phyloP scores from a whole-genome alignment of 2,797 vertebrate species.

The Tapera naevia region DNA sequence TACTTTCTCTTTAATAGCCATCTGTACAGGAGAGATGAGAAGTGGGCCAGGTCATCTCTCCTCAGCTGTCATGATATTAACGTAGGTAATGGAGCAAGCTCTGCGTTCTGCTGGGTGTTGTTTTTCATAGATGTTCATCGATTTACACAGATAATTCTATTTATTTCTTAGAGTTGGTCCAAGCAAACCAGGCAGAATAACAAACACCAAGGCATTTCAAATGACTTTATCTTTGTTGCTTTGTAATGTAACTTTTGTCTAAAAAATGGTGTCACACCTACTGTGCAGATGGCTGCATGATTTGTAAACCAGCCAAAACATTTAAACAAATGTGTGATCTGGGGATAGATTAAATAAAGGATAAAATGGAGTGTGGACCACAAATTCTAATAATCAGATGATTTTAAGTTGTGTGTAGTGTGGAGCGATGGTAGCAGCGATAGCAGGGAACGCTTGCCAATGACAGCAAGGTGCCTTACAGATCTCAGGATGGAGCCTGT shows the following conservation, averaged over 20 bases:
- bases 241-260: conserved; percentile 81
- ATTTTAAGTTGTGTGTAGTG: conserved; percentile 81
- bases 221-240: conserved; percentile 86
- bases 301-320: conserved; percentile 89
- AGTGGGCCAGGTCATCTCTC: conserved; percentile 96
- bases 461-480: conserved; percentile 84
- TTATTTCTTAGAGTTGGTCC: conserved; percentile 92
- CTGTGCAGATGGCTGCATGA: conserved; percentile 85
- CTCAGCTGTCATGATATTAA: conserved; percentile 99
- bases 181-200: conserved; percentile 88
- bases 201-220: conserved; percentile 84
- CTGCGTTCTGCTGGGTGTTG: conserved; percentile 94
- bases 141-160: conserved; percentile 98
- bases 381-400: conserved; percentile 84
- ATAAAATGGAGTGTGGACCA: conserved; percentile 80
- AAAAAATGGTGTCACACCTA: conserved; percentile 83
- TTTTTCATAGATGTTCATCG: conserved; percentile 93
- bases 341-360: conserved; percentile 85
- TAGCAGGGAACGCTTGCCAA: conserved; percentile 77
- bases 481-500: conserved; percentile 90
- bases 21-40: conserved; percentile 98
- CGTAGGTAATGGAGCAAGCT: conserved; percentile 99
- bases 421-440: conserved; percentile 71
- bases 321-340: conserved; percentile 86
- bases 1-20: conserved; percentile 99